A percentile compares a stretch with the other conserved stretches of the same genome.
Conservation (phyloP, 2,113 vertebrate species). For the Uria aalge region DNA sequence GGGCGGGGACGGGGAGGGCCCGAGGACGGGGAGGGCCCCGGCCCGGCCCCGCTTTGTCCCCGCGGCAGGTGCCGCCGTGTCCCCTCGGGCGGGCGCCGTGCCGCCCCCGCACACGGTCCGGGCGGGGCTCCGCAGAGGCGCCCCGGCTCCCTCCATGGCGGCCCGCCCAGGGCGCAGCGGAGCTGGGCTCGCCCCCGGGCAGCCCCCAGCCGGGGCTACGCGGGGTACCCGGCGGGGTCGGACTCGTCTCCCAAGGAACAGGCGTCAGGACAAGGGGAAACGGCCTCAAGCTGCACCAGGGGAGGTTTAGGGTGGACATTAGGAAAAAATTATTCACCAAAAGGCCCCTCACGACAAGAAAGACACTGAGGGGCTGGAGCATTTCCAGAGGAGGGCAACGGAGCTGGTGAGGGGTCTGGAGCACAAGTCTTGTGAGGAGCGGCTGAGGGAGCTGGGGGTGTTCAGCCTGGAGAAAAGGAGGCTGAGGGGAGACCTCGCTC, state of each 20-base stretch:
- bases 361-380: too few species aligned
- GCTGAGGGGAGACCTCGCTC: too few species aligned
- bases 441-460: too few species aligned
- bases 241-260: background rate
- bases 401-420: too few species aligned
- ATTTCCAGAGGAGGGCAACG: too few species aligned
- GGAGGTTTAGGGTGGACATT: background rate
- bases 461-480: too few species aligned
- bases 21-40: background rate
- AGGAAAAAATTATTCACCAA: background rate
- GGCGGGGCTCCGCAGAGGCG: too few species aligned
- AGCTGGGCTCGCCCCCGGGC: background rate
- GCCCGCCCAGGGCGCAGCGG: accelerated
- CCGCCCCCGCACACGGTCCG: background rate
- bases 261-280: background rate
- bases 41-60: background rate
- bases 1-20: background rate
- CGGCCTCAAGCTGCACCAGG: background rate
- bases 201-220: too few species aligned
- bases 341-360: background rate
- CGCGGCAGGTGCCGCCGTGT: background rate
- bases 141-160: too few species aligned
- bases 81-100: too few species aligned
- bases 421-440: too few species aligned
- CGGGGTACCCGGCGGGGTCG: background rate